Base-by-base conservation (phyloP, 2,888 invertebrate genomes). In the Muschampia plurimacula region DNA sequence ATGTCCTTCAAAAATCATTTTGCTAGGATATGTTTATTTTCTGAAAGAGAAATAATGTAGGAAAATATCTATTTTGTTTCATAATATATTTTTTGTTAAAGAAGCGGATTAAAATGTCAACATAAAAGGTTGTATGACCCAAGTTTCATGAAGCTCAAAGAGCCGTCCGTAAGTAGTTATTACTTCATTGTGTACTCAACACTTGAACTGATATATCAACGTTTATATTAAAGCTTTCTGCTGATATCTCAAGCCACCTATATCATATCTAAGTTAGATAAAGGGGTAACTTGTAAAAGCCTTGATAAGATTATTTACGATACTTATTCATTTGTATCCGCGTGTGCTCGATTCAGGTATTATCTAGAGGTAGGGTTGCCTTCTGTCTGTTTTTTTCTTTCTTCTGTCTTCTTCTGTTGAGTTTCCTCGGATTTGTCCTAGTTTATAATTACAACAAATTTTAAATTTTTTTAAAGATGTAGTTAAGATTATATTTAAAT, bases 181-280 rank as follows among this genome's bases (percentile, higher is more conserved):
- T 55, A 80, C 81, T 81, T 81, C 83, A 79, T 77, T 87, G 81
- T 89, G 79, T 88, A 83, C 83, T 76, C 74, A 90, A 83, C 92
- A 93, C 92, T 91, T 85, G 82, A 90, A 82, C 71, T 80, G 77
- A 84, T 84, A 85, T 88, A 89, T 87, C 89, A 62, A 85, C 86
- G 83, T 84, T 87, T 82, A 89, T 90, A 91, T 90, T 90, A 88
- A 87, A 90, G 86, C 89, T 88, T 86, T 88, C 83, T 85, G 77
- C 77, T 81, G 84, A 85, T 93, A 93, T 92, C 93, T 93, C 93
- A 92, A 93, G 90, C 92, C 86, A 89, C 85, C 86, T 84, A 85
- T 87, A 86, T 84, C 84, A 83, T 91, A 92, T 91, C 91, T 88
- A 84, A 87, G 83, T 84, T 80, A 84, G 89, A 90, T 91, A 91